Percentiles rank a stretch among this genome's conserved stretches.
phyloP scores from a whole-genome alignment of 2,113 vertebrate genomes.

The Rhea pennata region DNA sequence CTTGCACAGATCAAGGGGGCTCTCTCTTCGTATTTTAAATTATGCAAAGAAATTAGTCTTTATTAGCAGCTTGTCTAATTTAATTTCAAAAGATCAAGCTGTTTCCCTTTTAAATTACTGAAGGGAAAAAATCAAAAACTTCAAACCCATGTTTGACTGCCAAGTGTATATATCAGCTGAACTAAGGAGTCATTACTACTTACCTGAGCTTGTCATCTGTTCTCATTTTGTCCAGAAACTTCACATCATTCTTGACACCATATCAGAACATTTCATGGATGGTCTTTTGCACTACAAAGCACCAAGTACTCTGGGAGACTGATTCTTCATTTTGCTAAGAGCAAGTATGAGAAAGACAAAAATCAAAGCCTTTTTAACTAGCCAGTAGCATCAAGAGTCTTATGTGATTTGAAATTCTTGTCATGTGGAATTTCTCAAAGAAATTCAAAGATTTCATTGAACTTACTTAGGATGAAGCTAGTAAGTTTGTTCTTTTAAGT shows the following conservation, averaged over 20 bases:
- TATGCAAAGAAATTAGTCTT: slow-evolving; percentile 49
- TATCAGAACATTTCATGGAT: neutral
- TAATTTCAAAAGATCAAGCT: slow-evolving; percentile 46
- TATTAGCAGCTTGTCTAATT: slow-evolving; percentile 50
- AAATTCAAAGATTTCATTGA: neutral
- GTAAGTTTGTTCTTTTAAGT: neutral
- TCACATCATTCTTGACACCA: neutral
- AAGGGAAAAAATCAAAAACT: neutral
- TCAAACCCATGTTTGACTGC: neutral
- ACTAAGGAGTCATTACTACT: neutral
- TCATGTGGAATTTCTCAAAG: slow-evolving; percentile 20
- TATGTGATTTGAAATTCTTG: neutral
- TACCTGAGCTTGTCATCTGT: neutral
- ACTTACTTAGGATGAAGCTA: neutral
- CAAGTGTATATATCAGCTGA: neutral
- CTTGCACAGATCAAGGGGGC: neutral
- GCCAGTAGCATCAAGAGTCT: neutral
- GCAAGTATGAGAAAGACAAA: neutral
- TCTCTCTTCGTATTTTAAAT: slow-evolving; percentile 3
- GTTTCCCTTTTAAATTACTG: neutral
- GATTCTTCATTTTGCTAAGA: neutral
- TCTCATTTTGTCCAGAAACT: slow-evolving; percentile 32
- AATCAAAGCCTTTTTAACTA: slow-evolving; percentile 29
- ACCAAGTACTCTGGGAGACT: neutral
- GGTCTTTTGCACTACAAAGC: slow-evolving; percentile 1